Conservation (phyloP, 2,888 invertebrate genomes). For the Mongoloraphidia duomilia region DNA sequence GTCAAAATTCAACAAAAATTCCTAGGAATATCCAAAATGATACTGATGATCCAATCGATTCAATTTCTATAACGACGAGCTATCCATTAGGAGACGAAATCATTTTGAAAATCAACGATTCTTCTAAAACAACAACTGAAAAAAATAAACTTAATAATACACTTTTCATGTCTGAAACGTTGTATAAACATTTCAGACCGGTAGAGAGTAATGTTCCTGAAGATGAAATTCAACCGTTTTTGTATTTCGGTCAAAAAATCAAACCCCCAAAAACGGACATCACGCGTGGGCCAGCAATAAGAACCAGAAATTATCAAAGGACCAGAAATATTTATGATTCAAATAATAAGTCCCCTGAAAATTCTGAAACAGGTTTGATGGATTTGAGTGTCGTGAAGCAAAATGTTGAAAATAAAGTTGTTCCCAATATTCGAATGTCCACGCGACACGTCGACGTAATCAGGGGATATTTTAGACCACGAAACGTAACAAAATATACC, state of each 20-base stretch:
- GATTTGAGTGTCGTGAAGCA: slow-evolving; percentile 45
- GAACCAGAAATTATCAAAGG: slow-evolving; percentile 29
- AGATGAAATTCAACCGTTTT: slow-evolving; percentile 54
- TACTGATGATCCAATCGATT: slow-evolving; percentile 5
- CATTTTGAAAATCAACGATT: slow-evolving; percentile 20
- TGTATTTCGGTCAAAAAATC: slow-evolving; percentile 54
- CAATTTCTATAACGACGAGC: neutral
- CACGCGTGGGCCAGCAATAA: slow-evolving; percentile 10
- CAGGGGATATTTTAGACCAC: slow-evolving; percentile 28
- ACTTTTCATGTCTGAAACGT: slow-evolving; percentile 42
- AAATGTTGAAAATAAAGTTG: slow-evolving; percentile 36
- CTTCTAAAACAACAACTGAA: slow-evolving; percentile 20
- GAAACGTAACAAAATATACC: slow-evolving; percentile 15
- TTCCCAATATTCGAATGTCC: slow-evolving; percentile 34
- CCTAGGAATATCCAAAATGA: slow-evolving; percentile 6
- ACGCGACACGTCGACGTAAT: slow-evolving; percentile 33
- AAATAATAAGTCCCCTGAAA: slow-evolving; percentile 33
- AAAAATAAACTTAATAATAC: slow-evolving; percentile 33
- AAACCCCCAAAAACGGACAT: slow-evolving; percentile 25
- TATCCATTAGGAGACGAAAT: slow-evolving; percentile 21
- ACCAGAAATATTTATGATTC: slow-evolving; percentile 33
- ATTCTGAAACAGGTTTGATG: slow-evolving; percentile 21
- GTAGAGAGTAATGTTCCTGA: slow-evolving; percentile 45
- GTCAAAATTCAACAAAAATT: slow-evolving; percentile 7
- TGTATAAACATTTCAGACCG: slow-evolving; percentile 49